These are phyloP conservation scores for Streptopelia turtur DNA, from an alignment of 2,797 vertebrate genomes.

Conservation along the genomic window DNA sequence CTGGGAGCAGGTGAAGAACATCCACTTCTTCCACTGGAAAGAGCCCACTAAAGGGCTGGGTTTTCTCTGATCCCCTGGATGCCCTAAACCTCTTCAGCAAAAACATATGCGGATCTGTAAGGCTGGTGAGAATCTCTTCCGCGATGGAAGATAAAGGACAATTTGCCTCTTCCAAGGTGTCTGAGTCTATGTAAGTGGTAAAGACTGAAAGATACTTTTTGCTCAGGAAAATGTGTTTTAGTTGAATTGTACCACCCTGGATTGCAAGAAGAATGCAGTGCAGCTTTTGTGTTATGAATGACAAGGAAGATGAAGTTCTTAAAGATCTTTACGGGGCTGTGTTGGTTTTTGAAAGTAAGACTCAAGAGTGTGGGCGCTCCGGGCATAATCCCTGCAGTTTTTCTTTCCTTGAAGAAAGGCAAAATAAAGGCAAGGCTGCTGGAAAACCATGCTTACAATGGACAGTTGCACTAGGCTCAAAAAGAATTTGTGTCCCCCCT, in stretches of 20 bases:
- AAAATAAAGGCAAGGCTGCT: not conserved
- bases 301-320: not conserved
- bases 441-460: not conserved
- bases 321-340: not conserved
- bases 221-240: not conserved
- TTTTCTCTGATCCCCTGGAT: not conserved
- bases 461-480: not conserved
- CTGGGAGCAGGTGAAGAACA: not conserved
- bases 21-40: not conserved
- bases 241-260: not conserved
- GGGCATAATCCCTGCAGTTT: not conserved
- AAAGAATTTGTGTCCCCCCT: not conserved
- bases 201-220: not conserved
- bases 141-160: fast-evolving
- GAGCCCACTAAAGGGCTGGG: not conserved
- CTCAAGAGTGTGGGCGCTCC: not conserved
- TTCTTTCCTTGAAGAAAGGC: not conserved
- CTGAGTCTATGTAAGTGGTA: not conserved
- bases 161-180: not conserved
- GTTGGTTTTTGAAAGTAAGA: not conserved
- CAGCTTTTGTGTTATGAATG: not conserved
- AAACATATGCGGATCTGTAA: not conserved
- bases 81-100: not conserved
- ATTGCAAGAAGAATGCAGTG: not conserved
- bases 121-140: not conserved